phyloP scores from a whole-genome alignment of 2,113 vertebrate species.

The Rallus limicola region DNA sequence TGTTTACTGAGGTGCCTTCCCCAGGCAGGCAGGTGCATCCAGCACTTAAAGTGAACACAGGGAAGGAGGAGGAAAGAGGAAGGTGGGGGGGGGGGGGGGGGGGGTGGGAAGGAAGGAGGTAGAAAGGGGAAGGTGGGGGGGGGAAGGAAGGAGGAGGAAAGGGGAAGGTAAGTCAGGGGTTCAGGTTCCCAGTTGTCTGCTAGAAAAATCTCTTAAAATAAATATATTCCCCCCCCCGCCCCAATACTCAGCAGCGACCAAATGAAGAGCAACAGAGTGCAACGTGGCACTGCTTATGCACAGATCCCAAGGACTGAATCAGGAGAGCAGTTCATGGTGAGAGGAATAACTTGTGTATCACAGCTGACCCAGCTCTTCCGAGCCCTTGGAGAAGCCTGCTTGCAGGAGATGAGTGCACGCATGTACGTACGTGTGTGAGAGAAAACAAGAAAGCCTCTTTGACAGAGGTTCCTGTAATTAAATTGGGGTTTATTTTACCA shows the following conservation, averaged over 20 bases:
- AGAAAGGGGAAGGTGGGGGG: too few species aligned
- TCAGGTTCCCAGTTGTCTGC: neutral
- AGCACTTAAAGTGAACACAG: neutral
- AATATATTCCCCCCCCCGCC: too few species aligned
- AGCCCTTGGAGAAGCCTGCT: neutral
- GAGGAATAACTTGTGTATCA: neutral
- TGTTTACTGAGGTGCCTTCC: neutral
- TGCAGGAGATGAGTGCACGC: neutral
- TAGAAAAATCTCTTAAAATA: neutral
- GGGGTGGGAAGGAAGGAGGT: too few species aligned
- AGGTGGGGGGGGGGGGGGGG: too few species aligned
- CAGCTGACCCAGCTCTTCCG: neutral
- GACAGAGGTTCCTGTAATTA: conserved; percentile 19
- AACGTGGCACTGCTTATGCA: neutral
- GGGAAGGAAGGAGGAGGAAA: too few species aligned
- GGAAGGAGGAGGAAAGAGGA: too few species aligned
- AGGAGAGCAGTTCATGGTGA: neutral
- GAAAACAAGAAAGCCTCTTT: neutral
- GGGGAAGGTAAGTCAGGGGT: neutral
- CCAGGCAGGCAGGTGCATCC: neutral
- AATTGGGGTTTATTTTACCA: neutral
- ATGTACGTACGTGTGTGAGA: neutral
- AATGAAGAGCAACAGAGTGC: neutral
- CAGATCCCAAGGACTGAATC: neutral
- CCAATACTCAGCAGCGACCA: neutral